Evolutionary conservation across 2,797 vertebrate genomes (phyloP).

Genomic region (Glyptemys insculpta): DNA sequence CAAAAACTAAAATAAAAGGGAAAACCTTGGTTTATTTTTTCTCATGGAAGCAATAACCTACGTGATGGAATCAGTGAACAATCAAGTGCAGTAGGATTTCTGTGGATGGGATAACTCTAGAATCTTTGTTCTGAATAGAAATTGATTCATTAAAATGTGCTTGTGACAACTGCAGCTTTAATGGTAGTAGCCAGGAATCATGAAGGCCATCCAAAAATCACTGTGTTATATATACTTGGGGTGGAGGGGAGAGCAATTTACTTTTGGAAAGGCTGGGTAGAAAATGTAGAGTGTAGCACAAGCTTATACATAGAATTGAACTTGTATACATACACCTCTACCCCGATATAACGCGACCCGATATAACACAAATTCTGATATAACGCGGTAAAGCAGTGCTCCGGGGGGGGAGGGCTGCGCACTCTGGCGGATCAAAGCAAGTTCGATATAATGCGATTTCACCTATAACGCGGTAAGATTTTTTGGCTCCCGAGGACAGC

Average conservation of each 20-base stretch:
- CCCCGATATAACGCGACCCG: too few relatives aligned
- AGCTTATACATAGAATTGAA: background rate
- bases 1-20: background rate
- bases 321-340: background rate
- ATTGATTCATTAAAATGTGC: conserved; percentile 55
- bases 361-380: too few relatives aligned
- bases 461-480: too few relatives aligned
- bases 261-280: background rate
- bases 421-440: too few relatives aligned
- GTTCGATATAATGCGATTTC: too few relatives aligned
- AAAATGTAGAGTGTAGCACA: background rate
- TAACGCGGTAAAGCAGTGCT: too few relatives aligned
- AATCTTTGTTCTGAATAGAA: conserved; percentile 68
- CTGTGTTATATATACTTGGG: background rate
- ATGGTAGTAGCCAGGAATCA: conserved; percentile 41
- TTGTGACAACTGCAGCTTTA: conserved; percentile 30
- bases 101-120: conserved; percentile 42
- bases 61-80: background rate
- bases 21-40: conserved; percentile 5
- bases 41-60: background rate
- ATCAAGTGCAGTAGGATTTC: conserved; percentile 24
- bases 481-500: too few relatives aligned
- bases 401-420: too few relatives aligned
- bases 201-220: conserved; percentile 36
- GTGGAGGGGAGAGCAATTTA: background rate